Conservation (phyloP, 92 coral and sea anemone genomes). For the Palythoa grandiflora region DNA sequence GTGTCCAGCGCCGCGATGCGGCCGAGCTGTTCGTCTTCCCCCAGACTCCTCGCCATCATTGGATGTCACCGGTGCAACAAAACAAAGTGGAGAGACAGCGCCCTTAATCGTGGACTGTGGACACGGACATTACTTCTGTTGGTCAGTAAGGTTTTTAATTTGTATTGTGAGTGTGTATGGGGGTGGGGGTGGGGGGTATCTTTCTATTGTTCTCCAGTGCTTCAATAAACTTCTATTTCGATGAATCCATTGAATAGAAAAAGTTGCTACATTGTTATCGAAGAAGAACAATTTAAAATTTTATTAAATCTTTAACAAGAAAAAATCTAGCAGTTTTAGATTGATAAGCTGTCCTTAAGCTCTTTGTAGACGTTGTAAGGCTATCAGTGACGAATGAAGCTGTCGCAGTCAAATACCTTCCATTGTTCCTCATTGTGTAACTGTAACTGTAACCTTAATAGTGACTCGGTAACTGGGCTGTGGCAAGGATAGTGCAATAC, state of each 20-base stretch:
- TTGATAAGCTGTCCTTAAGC: too few species aligned
- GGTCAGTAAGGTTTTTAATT: constrained; percentile 61
- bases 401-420: too few species aligned
- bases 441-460: too few species aligned
- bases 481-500: neutral
- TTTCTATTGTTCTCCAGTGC: neutral
- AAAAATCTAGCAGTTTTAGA: too few species aligned
- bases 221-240: neutral
- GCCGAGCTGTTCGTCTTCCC: constrained; percentile 94
- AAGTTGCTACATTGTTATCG: neutral
- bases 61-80: constrained; percentile 54
- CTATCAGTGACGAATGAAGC: too few species aligned
- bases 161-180: neutral
- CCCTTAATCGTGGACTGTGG: constrained; percentile 95
- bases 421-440: too few species aligned
- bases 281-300: too few species aligned
- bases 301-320: too few species aligned
- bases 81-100: constrained; percentile 70
- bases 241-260: neutral
- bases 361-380: too few species aligned
- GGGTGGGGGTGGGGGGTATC: neutral
- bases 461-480: too few species aligned
- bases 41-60: constrained; percentile 55
- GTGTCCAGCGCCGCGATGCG: constrained; percentile 99
- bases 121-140: constrained; percentile 91